phyloP scores from a whole-genome alignment of 1,140 invertebrate genomes.

The Diuraphis noxia region DNA sequence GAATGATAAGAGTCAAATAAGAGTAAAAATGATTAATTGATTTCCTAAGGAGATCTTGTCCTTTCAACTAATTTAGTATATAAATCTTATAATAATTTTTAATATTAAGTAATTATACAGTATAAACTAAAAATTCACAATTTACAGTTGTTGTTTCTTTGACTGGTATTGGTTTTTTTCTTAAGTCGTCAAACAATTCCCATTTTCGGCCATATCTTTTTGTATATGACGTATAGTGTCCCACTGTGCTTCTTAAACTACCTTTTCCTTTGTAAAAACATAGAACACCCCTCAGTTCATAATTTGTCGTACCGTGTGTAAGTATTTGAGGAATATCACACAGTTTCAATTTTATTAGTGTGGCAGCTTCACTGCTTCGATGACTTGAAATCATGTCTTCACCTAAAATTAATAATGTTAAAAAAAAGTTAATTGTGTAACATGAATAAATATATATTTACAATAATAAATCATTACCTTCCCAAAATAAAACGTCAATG shows the following conservation, averaged over 20 bases:
- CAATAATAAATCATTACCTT: not conserved
- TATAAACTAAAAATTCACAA: constrained; percentile 18
- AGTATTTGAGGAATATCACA: not conserved
- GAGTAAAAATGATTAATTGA: no score
- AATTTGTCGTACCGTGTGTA: not conserved
- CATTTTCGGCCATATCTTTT: not conserved
- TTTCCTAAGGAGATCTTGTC: no score
- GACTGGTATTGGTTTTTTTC: not conserved
- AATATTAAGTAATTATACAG: not conserved
- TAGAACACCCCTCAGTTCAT: not conserved
- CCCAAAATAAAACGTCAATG: not conserved
- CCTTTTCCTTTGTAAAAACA: not conserved
- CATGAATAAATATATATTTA: not conserved
- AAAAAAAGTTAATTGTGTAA: not conserved
- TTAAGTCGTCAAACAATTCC: constrained; percentile 11
- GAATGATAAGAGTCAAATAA: no score
- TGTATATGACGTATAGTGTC: not conserved
- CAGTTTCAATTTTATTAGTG: not conserved
- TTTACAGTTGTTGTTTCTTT: not conserved
- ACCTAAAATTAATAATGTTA: not conserved
- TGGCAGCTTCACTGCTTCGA: not conserved
- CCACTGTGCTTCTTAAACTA: not conserved
- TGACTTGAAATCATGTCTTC: not conserved
- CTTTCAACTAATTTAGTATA: no score
- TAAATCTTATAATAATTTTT: no score